phyloP scores from a whole-genome alignment of 2,797 vertebrate genomes.

The Florisuga fusca region DNA sequence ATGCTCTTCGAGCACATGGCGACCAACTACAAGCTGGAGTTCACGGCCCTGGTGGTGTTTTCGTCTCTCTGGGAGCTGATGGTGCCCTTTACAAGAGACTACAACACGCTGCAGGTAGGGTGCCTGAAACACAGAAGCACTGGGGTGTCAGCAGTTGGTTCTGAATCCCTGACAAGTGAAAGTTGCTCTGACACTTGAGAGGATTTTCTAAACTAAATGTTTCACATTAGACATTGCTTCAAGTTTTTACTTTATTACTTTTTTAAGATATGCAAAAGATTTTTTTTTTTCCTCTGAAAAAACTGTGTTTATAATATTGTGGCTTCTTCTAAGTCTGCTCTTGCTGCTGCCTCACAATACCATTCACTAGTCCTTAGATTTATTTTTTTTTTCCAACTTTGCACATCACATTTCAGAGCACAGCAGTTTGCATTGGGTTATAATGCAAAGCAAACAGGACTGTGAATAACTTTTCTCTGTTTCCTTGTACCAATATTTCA shows the following conservation, averaged over 20 bases:
- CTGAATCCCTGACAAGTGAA: neutral
- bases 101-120: conserved; percentile 93
- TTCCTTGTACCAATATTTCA: neutral
- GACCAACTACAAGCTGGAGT: conserved; percentile 96
- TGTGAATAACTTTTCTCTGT: neutral
- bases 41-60: conserved; percentile 93
- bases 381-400: neutral
- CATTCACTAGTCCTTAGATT: neutral
- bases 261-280: neutral
- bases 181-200: neutral
- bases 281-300: neutral
- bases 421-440: neutral
- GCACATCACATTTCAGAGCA: neutral
- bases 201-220: neutral
- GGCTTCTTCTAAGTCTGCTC: neutral
- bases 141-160: rapidly evolving
- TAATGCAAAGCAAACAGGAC: neutral
- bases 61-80: conserved; percentile 96
- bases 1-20: conserved; percentile 99
- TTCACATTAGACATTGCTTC: rapidly evolving
- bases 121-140: rapidly evolving
- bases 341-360: neutral
- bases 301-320: neutral
- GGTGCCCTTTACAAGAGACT: conserved; percentile 97
- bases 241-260: neutral